These are phyloP conservation scores for Apotomis turbidana DNA, from an alignment of 2,888 invertebrate genomes.

Conservation along the genomic window DNA sequence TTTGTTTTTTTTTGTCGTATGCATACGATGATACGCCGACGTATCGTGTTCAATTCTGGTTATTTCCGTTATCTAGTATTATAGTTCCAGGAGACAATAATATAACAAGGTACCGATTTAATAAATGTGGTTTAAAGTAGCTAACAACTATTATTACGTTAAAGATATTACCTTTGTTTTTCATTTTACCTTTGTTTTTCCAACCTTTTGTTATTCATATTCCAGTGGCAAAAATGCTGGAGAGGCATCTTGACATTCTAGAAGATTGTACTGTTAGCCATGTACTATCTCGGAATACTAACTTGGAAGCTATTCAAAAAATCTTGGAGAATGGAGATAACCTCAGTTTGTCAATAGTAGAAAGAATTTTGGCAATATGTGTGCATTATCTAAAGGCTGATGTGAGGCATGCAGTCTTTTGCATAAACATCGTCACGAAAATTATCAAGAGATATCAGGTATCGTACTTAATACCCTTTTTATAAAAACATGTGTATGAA, in stretches of 20 bases:
- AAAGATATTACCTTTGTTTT: too few species aligned
- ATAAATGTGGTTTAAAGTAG: background rate
- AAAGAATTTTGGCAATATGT: conserved; percentile 60
- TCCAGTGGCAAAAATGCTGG: conserved; percentile 59
- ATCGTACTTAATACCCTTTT: conserved; percentile 29
- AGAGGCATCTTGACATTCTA: conserved; percentile 55
- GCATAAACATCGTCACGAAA: conserved; percentile 55
- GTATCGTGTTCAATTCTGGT: conserved; percentile 22
- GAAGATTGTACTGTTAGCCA: conserved; percentile 54
- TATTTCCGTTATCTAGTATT: background rate
- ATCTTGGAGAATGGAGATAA: conserved; percentile 50
- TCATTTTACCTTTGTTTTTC: background rate
- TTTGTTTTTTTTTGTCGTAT: conserved; percentile 34
- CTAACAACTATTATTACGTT: too few species aligned
- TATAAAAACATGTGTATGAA: background rate
- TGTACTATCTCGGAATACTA: conserved; percentile 46
- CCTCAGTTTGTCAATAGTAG: conserved; percentile 48
- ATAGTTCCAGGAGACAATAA: conserved; percentile 1
- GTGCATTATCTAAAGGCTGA: conserved; percentile 59
- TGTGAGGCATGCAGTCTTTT: conserved; percentile 54
- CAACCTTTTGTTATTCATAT: conserved; percentile 27
- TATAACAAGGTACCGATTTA: background rate
- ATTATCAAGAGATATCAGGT: conserved; percentile 65
- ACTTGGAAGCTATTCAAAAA: conserved; percentile 54
- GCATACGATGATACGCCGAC: conserved; percentile 30